Base-by-base conservation (phyloP, 2,888 invertebrate species). In the Penaeus monodon region DNA sequence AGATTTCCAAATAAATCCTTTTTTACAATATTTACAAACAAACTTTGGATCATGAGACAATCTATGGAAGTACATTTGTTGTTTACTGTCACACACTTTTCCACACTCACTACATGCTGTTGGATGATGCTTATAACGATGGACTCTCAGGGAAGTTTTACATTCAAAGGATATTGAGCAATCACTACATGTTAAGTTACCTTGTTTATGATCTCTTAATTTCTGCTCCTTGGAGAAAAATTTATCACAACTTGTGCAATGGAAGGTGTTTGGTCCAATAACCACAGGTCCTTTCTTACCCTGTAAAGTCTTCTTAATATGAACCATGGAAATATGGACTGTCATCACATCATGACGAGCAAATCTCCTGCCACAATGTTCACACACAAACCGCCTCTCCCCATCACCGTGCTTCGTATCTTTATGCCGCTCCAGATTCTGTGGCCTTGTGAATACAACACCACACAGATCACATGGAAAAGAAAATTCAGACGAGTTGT, bases 401-500 rank as follows among this genome's bases (percentile, higher is more conserved):
- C 87, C 87, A 63, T 65, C 80, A 8, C 79, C 70, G 24, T 88
- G 87, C 29, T 81, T 83, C 27, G 87, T 84, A 20, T 88, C 87
- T 63, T 88, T 88, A 57, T 88, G 87, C 17, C 87, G 64, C n/a
- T 88, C 87, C 57, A 88, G 63, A 66, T 88, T 88, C 70, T 88
- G 84, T 44, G 87, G 87, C 22, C 87, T 78, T 6, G 87, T 88
- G 63, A 88, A 88, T 20, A 80, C 87, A 8, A 84, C 80, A 22
- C 87, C 87, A 68, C 87, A 88, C 64, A 84, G 49, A 44, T 88
- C 87, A 84, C 87, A 88, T 0, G 87, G 87, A 74, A 88, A 88
- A 38, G 87, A 77, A 49, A 88, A 88, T 73, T 88, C 84, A 20
- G 84, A 84, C 14, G 84, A 84, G 74, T 84, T 57, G 24, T 88